Evolutionary conservation across 2,797 vertebrate genomes (phyloP).

Genomic region (Urophycis tenuis): DNA sequence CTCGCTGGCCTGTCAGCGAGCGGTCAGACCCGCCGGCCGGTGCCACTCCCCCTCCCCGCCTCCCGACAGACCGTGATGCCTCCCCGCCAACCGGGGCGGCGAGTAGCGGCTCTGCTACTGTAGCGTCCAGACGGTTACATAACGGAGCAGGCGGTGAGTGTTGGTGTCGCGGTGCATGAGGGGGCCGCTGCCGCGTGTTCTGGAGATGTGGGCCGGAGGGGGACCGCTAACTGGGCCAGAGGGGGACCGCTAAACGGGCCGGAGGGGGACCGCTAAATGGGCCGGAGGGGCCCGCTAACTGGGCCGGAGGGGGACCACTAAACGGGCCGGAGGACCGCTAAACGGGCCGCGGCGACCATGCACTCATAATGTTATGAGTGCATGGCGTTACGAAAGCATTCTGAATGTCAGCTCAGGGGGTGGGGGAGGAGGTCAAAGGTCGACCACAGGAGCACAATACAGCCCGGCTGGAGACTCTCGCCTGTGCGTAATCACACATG

Average conservation of each 20-base stretch:
- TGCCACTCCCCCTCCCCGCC: constrained; percentile 15
- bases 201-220: constrained; percentile 7
- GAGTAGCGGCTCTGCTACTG: too few relatives aligned
- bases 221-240: constrained; percentile 14
- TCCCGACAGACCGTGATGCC: constrained; percentile 27
- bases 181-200: neutral
- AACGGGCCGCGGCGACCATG: constrained; percentile 10
- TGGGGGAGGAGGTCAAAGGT: constrained; percentile 28
- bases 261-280: too few relatives aligned
- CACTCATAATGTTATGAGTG: too few relatives aligned
- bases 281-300: too few relatives aligned
- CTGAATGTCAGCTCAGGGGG: neutral
- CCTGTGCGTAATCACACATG: neutral
- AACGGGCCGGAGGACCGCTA: too few relatives aligned
- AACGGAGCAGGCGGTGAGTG: constrained; percentile 38
- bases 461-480: constrained; percentile 16
- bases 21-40: neutral
- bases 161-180: constrained; percentile 38
- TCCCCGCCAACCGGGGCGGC: too few relatives aligned
- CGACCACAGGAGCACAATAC: constrained; percentile 13
- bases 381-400: constrained; percentile 35
- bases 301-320: too few relatives aligned
- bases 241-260: constrained; percentile 25
- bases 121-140: constrained; percentile 44
- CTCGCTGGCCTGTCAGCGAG: neutral